These are phyloP conservation scores for Callipepla squamata DNA, from an alignment of 2,113 vertebrate genomes.

Conservation along the genomic window DNA sequence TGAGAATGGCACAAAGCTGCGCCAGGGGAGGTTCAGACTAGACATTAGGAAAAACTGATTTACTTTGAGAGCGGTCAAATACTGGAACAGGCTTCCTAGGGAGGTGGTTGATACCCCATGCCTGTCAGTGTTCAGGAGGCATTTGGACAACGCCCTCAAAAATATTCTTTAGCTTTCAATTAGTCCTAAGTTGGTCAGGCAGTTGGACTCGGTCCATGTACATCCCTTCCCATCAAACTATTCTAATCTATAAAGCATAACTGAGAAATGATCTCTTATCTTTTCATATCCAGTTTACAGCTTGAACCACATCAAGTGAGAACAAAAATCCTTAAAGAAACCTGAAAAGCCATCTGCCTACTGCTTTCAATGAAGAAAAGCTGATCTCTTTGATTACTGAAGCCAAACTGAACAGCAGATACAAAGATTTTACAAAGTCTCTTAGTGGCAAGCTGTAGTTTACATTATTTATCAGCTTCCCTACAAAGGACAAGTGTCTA, in stretches of 20 bases:
- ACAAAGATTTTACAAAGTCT: slow-evolving; percentile 15
- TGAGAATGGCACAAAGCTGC: neutral
- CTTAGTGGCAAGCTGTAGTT: slow-evolving; percentile 3
- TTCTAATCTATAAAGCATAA: neutral
- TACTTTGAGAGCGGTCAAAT: neutral
- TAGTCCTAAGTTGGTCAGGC: neutral
- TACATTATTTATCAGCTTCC: slow-evolving; percentile 48
- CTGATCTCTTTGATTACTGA: slow-evolving; percentile 27
- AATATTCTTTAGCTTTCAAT: neutral
- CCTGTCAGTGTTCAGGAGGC: neutral
- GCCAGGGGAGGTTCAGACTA: neutral
- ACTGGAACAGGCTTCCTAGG: neutral
- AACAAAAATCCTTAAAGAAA: slow-evolving; percentile 48
- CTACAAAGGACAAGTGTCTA: slow-evolving; percentile 40
- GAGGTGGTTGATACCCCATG: neutral
- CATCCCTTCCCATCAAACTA: neutral
- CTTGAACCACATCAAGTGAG: slow-evolving; percentile 1
- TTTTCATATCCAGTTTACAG: neutral
- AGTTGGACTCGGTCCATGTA: neutral
- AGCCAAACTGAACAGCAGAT: slow-evolving; percentile 32
- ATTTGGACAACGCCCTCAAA: neutral
- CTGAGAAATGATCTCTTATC: neutral
- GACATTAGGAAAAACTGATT: neutral
- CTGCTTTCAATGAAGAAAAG: slow-evolving; percentile 28
- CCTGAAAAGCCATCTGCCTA: slow-evolving; percentile 33